Evolutionary conservation across 2,113 vertebrate genomes (phyloP).

Genomic region (Brachypodius melanocephalos): DNA sequence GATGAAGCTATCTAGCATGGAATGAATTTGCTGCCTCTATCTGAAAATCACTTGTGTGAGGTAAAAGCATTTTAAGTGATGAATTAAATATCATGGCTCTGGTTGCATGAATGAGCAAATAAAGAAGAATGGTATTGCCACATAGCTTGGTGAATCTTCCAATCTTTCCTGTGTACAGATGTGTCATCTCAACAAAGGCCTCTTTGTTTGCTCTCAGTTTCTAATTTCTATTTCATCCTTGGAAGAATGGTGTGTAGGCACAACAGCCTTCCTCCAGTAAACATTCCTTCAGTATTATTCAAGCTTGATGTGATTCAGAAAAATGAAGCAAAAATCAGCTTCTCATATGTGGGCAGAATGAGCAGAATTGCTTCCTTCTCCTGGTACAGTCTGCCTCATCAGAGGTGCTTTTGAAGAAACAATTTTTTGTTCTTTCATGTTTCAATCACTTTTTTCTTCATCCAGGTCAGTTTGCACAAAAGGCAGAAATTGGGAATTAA

Average conservation of each 20-base stretch:
- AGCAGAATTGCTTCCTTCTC: not conserved
- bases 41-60: not conserved
- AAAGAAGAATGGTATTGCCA: not conserved
- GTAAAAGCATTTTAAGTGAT: not conserved
- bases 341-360: not conserved
- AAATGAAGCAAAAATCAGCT: slow-evolving; percentile 1
- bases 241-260: not conserved
- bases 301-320: not conserved
- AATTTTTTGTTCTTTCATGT: not conserved
- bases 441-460: not conserved
- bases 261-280: not conserved
- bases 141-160: not conserved
- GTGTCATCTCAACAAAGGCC: not conserved
- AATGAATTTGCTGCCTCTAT: not conserved
- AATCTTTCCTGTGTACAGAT: not conserved
- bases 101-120: not conserved
- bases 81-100: not conserved
- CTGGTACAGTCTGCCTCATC: not conserved
- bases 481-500: slow-evolving; percentile 39
- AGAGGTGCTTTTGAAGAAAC: not conserved
- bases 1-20: not conserved
- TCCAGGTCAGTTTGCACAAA: not conserved
- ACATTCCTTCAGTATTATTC: not conserved
- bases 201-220: not conserved
- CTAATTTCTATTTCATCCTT: not conserved